These are phyloP conservation scores for Potamarius usumacintae DNA, from an alignment of 2,113 vertebrate genomes.

Conservation along the genomic window DNA sequence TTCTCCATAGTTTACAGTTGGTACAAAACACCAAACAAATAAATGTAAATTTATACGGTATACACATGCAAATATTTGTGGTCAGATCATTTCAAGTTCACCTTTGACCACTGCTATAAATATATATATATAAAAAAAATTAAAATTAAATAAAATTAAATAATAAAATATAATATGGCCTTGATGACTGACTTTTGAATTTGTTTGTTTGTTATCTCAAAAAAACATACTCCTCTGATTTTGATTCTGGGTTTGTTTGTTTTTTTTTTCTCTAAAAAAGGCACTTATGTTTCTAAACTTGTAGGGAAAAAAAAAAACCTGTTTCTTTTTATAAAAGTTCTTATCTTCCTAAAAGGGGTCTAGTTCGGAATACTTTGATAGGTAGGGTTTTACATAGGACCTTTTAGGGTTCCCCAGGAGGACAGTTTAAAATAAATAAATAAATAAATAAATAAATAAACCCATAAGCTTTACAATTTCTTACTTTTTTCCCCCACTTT, in stretches of 20 bases:
- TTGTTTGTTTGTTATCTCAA: neutral
- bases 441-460: no score
- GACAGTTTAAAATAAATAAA: neutral
- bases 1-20: neutral
- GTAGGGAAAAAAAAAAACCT: neutral
- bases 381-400: neutral
- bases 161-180: neutral
- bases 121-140: no score
- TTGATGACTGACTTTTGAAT: neutral
- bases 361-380: neutral
- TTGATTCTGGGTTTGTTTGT: neutral
- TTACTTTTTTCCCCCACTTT: neutral
- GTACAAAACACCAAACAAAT: neutral
- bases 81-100: neutral
- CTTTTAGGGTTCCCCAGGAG: neutral
- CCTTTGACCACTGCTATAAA: neutral
- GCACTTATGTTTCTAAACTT: neutral
- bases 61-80: neutral
- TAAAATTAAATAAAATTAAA: neutral
- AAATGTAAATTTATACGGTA: neutral
- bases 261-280: neutral
- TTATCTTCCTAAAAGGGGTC: neutral
- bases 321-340: neutral
- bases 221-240: neutral
- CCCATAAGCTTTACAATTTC: neutral